Evolutionary conservation across 2,888 invertebrate species (phyloP).

Genomic region (Rhimphoctona megacephalus): DNA sequence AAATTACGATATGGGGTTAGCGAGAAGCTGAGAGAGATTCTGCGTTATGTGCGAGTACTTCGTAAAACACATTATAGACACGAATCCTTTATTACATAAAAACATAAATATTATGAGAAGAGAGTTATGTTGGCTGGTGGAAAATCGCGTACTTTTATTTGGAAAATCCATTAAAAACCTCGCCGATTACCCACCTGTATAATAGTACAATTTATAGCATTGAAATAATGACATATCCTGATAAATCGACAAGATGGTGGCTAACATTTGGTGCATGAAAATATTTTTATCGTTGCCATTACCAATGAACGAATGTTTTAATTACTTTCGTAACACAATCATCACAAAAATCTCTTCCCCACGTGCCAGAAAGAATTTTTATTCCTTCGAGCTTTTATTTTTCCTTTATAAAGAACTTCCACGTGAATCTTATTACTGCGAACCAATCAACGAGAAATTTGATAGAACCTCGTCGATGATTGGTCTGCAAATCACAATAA

Average conservation of each 20-base stretch:
- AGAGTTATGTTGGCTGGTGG: too few species aligned
- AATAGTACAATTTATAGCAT: too few species aligned
- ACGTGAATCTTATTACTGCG: background rate
- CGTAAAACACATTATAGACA: background rate
- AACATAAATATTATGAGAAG: too few species aligned
- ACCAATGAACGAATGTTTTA: too few species aligned
- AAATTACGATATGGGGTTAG: constrained; percentile 16
- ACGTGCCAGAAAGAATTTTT: background rate
- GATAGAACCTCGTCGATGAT: constrained; percentile 21
- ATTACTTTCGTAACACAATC: background rate
- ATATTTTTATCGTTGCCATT: too few species aligned
- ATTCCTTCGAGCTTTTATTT: background rate
- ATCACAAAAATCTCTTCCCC: background rate
- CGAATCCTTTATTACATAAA: background rate
- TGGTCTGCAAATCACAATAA: constrained; percentile 23
- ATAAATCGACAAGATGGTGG: too few species aligned
- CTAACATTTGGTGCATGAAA: too few species aligned
- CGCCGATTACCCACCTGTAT: too few species aligned
- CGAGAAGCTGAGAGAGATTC: background rate
- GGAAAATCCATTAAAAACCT: too few species aligned
- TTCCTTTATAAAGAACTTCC: background rate
- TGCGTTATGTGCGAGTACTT: background rate
- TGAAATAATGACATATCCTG: too few species aligned
- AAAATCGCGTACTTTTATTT: too few species aligned
- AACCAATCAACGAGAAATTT: constrained; percentile 8